phyloP scores from a whole-genome alignment of 2,113 vertebrate species.

The Chaetodon trifascialis region DNA sequence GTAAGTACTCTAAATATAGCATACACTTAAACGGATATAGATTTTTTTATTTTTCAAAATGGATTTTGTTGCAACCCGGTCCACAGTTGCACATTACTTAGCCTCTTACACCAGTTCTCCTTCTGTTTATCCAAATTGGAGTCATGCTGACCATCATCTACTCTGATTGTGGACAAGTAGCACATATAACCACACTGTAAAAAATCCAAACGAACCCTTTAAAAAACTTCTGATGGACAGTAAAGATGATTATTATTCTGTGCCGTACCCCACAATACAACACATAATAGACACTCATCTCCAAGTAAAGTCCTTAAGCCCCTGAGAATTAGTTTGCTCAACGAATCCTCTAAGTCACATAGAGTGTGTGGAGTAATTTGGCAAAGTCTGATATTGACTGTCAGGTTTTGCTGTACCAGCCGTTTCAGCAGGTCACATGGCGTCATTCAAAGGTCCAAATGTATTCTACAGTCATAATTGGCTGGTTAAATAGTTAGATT shows the following conservation, averaged over 20 bases:
- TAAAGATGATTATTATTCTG: neutral
- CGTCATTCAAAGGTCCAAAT: constrained; percentile 8
- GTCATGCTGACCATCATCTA: no score
- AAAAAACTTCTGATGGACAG: constrained; percentile 20
- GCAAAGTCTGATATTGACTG: neutral
- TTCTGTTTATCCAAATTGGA: no score
- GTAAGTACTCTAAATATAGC: no score
- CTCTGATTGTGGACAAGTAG: no score
- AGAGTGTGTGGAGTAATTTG: neutral
- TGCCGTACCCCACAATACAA: neutral
- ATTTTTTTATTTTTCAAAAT: no score
- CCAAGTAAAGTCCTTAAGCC: constrained; percentile 22
- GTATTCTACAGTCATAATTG: constrained; percentile 18
- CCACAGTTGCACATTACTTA: no score
- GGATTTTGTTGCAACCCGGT: no score
- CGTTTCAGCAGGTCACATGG: neutral
- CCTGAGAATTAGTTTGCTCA: constrained; percentile 43
- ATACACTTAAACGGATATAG: no score
- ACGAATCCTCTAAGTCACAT: neutral
- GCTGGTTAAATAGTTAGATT: constrained; percentile 25
- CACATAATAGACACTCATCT: constrained; percentile 9
- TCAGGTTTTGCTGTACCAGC: constrained; percentile 7
- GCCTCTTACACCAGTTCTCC: no score
- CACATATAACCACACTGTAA: no score
- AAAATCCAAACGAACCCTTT: no score